Conservation (phyloP, 2,888 invertebrate species). For the Caenorhabditis sp. region DNA sequence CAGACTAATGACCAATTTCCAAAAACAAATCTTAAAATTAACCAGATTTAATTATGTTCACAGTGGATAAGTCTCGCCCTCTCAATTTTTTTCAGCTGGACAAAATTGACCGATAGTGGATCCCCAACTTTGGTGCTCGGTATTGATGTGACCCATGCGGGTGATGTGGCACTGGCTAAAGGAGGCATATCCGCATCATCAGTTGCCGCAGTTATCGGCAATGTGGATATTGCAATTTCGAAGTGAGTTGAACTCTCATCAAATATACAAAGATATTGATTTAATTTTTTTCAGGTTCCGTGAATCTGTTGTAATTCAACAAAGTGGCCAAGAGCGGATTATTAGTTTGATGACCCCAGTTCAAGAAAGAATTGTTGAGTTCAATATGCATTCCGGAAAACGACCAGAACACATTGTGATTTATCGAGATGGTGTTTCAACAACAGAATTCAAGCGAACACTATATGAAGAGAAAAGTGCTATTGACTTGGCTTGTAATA, state of each 20-base stretch:
- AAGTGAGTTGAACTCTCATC: not conserved
- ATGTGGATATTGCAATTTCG: not conserved
- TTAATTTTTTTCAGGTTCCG: constrained; percentile 68
- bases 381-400: constrained; percentile 55
- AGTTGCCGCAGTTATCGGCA: constrained; percentile 78
- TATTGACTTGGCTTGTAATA: constrained; percentile 65
- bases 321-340: constrained; percentile 72
- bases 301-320: constrained; percentile 82
- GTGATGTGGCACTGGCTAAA: constrained; percentile 78
- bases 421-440: constrained; percentile 69
- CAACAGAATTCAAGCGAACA: constrained; percentile 69
- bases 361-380: constrained; percentile 59
- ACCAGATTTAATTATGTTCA: too few relatives aligned
- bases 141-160: constrained; percentile 90
- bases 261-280: constrained; percentile 71
- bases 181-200: constrained; percentile 74
- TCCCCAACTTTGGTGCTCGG: constrained; percentile 80
- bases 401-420: constrained; percentile 68
- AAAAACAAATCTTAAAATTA: too few relatives aligned
- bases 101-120: constrained; percentile 59
- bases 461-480: constrained; percentile 65
- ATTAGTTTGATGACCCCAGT: constrained; percentile 66
- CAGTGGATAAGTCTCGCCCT: too few relatives aligned
- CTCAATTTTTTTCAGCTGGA: too few relatives aligned
- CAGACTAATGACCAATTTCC: too few relatives aligned